Evolutionary conservation across 2,797 vertebrate species (phyloP).

Genomic region (Malacoctenus gilli): DNA sequence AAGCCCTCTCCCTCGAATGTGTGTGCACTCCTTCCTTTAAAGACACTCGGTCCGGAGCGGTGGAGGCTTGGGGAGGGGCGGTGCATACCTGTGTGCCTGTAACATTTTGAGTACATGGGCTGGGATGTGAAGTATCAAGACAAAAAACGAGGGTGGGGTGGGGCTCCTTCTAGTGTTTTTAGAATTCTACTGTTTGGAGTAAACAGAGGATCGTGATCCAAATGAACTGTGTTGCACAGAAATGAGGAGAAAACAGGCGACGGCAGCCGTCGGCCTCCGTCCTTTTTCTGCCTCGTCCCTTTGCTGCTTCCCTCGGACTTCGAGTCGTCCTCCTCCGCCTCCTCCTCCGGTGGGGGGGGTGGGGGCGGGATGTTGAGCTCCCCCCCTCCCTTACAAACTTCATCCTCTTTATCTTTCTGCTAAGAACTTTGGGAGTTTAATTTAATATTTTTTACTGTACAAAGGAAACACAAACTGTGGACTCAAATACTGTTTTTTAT

Average conservation of each 20-base stretch:
- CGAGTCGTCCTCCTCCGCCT: conserved; percentile 14
- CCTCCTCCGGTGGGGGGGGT: conserved; percentile 42
- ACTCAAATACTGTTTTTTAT: conserved; percentile 84
- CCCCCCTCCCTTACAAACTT: conserved; percentile 47
- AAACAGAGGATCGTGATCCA: conserved; percentile 74
- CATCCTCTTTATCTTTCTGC: conserved; percentile 77
- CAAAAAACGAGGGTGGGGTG: conserved; percentile 31
- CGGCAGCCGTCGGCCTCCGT: conserved; percentile 40
- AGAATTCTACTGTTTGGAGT: conserved; percentile 68
- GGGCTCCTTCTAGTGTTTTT: conserved; percentile 69
- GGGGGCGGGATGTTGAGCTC: conserved; percentile 43
- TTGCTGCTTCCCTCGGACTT: conserved; percentile 75
- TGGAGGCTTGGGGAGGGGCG: conserved; percentile 71
- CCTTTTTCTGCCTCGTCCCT: conserved; percentile 72
- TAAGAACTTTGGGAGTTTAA: conserved; percentile 83
- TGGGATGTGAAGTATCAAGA: conserved; percentile 45
- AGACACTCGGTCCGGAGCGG: conserved; percentile 71
- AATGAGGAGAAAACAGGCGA: conserved; percentile 64
- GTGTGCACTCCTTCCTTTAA: conserved; percentile 76
- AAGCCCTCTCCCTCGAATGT: conserved; percentile 76
- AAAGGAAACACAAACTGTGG: conserved; percentile 86
- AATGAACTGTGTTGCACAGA: conserved; percentile 83
- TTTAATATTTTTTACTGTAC: conserved; percentile 90
- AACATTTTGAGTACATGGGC: conserved; percentile 69
- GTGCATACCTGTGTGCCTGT: conserved; percentile 79